Evolutionary conservation across 2,113 vertebrate genomes (phyloP), one percentile per base, ranked within the genome.

Genomic region (Paratilapia polleni): DNA sequence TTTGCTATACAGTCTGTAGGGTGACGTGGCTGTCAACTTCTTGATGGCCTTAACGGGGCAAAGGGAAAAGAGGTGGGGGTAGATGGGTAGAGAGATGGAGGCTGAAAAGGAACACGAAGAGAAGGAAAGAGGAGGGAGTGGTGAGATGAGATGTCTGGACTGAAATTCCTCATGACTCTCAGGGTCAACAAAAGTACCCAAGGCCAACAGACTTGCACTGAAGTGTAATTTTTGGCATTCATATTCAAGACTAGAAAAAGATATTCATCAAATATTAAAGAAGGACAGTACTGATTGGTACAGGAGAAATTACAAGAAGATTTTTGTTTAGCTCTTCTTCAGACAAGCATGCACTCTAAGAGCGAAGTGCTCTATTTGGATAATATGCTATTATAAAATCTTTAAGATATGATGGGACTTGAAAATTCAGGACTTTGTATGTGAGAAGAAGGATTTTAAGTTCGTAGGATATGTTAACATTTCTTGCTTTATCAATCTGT

Each of bases 121-220:
- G 74, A 3, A 19, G 26, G 26, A 38, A 56, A 47, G 56, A 80
- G 64, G 68, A 31, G 26, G 60, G 58, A 76, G 52, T 9, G 59
- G 26, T 28, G 85, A 78, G 80, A 74, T 6, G 8, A 24, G 59
- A 86, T 58, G 86, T 80, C 57, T 63, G 73, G 81, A 80, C 68
- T 88, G 76, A 90, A 92, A 95, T 95, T 94, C 93, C 94, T 93
- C 94, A 95, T 90, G 89, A 68, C 64, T 90, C 86, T 91, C 81
- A 93, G 86, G 90, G 86, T 95, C 91, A 95, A 95, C 93, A 94
- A 22, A 78, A 80, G 85, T 41, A 64, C 58, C 60, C 59, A 6
- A 34, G 57, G 52, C 78, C 31, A 11, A 56, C 7, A 3, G 28
- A 58, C 49, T 91, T 19, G 56, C 93, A 91, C 84, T 64, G 19